Evolutionary conservation across 2,113 vertebrate genomes (phyloP).

Genomic region (Anas platyrhynchos): DNA sequence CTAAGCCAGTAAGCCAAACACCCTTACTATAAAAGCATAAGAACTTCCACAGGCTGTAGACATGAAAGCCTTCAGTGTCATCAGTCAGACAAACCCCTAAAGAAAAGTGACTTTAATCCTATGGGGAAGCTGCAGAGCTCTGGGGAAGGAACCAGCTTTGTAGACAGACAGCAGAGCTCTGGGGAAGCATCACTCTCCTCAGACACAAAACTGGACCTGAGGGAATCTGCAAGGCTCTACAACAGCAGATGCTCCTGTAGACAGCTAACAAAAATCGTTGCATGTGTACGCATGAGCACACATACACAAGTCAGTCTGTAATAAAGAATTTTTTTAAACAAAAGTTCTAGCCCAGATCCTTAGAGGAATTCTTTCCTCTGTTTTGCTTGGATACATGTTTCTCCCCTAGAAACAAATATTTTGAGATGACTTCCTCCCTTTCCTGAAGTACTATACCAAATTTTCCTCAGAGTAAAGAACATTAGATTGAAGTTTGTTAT

Average conservation of each 20-base stretch:
- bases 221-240: background rate
- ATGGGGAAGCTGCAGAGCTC: background rate
- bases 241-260: background rate
- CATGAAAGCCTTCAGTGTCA: background rate
- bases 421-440: background rate
- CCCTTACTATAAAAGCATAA: background rate
- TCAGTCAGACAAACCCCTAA: background rate
- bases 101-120: conserved; percentile 11
- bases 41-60: background rate
- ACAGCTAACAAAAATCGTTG: background rate
- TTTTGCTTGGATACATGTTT: background rate
- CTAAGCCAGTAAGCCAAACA: background rate
- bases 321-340: background rate
- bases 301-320: background rate
- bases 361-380: background rate
- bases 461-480: background rate
- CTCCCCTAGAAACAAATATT: background rate
- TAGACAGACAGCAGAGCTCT: background rate
- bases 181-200: background rate
- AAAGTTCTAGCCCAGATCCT: background rate
- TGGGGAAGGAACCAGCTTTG: background rate
- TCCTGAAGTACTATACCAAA: background rate
- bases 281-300: background rate
- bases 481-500: background rate
- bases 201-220: background rate